phyloP scores from a whole-genome alignment of 2,797 vertebrate genomes.

The Leucoraja ocellata region DNA sequence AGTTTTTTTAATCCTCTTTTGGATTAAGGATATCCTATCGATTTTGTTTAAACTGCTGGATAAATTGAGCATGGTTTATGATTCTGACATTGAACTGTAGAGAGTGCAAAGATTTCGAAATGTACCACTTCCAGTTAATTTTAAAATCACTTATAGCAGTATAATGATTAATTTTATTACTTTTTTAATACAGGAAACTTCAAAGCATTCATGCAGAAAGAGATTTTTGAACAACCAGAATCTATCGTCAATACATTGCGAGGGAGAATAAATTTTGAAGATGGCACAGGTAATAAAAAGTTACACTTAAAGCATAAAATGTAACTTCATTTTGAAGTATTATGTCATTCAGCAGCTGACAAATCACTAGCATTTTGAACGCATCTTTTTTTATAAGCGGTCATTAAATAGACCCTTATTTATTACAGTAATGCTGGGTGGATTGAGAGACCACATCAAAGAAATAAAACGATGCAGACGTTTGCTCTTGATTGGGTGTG shows the following conservation, averaged over 20 bases:
- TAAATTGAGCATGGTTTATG: background rate
- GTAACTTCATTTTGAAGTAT: background rate
- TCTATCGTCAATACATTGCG: constrained; percentile 96
- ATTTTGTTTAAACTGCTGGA: background rate
- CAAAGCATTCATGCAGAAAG: constrained; percentile 95
- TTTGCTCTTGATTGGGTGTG: constrained; percentile 86
- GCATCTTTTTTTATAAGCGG: background rate
- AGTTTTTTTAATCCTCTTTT: background rate
- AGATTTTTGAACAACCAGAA: constrained; percentile 94
- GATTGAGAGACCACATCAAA: constrained; percentile 88
- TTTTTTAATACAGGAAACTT: constrained; percentile 70
- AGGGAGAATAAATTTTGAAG: constrained; percentile 83
- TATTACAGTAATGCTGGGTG: constrained; percentile 74
- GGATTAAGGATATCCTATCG: too few relatives aligned
- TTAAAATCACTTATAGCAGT: background rate
- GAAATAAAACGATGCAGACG: constrained; percentile 86
- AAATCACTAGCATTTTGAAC: background rate
- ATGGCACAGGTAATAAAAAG: constrained; percentile 66
- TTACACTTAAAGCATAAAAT: background rate
- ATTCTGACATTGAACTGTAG: background rate
- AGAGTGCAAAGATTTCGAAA: background rate
- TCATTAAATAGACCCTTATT: background rate
- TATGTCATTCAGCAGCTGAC: background rate
- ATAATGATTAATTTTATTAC: background rate
- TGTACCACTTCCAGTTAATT: background rate